Evolutionary conservation across 64 coral and sea anemone species (phyloP).

Genomic region (Stichodactyla helianthus): DNA sequence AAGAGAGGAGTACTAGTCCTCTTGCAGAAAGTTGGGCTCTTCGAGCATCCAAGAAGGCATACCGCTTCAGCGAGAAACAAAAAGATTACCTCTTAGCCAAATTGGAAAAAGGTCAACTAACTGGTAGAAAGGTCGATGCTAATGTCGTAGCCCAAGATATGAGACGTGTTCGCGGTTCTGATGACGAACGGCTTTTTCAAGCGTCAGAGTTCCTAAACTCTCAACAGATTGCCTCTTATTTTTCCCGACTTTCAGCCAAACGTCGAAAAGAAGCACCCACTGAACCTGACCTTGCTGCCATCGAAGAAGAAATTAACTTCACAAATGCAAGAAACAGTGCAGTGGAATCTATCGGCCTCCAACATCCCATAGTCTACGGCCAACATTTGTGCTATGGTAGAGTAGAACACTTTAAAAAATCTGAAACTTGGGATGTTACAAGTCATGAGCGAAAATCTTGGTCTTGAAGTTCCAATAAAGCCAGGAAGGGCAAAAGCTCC

Average conservation of each 20-base stretch:
- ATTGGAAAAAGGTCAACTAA: not conserved
- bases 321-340: no score
- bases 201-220: slow-evolving; percentile 28
- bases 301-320: no score
- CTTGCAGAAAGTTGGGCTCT: slow-evolving; percentile 41
- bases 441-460: no score
- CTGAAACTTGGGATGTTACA: no score
- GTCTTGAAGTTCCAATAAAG: no score
- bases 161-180: slow-evolving; percentile 16
- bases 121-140: slow-evolving; percentile 36
- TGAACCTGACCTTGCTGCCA: no score
- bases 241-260: not conserved
- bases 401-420: no score
- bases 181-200: slow-evolving; percentile 23
- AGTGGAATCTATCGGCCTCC: no score
- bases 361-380: no score
- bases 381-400: no score
- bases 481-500: no score
- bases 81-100: slow-evolving; percentile 26
- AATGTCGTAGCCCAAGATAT: slow-evolving; percentile 33
- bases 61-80: slow-evolving; percentile 44
- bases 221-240: slow-evolving; percentile 39
- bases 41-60: slow-evolving; percentile 9
- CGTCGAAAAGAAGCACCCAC: no score
- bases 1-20: not conserved